These are phyloP conservation scores for Apogon hyalosoma DNA, from an alignment of 2,797 vertebrate species.

Conservation along the genomic window DNA sequence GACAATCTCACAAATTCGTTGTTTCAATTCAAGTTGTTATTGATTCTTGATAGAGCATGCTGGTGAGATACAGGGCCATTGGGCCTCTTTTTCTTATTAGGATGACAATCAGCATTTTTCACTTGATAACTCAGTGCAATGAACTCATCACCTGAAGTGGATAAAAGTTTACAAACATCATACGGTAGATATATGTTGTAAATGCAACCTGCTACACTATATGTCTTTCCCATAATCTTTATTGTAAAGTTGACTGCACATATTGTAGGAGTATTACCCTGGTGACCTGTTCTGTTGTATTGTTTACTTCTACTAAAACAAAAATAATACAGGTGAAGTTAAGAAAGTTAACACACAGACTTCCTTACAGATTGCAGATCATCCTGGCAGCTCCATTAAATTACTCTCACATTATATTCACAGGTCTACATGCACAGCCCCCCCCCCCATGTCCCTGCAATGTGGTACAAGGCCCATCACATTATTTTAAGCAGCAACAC, in stretches of 20 bases:
- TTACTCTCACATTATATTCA: neutral
- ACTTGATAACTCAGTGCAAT: neutral
- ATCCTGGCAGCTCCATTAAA: neutral
- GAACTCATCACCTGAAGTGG: neutral
- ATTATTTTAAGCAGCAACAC: slow-evolving; percentile 61
- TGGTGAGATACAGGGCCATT: too few species aligned
- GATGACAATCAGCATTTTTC: neutral
- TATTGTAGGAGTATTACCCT: too few species aligned
- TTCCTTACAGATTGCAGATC: neutral
- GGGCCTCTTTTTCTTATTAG: neutral
- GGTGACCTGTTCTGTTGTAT: too few species aligned
- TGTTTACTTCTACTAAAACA: neutral
- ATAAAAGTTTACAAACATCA: slow-evolving; percentile 8
- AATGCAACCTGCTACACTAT: too few species aligned
- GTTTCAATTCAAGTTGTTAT: too few species aligned
- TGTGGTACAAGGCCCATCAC: slow-evolving; percentile 51
- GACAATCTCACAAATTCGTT: too few species aligned
- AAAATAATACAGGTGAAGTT: neutral
- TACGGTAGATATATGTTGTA: too few species aligned
- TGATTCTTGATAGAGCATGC: too few species aligned
- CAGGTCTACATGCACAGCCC: slow-evolving; percentile 8
- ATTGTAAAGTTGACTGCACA: too few species aligned
- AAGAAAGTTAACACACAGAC: neutral
- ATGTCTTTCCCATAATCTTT: too few species aligned
- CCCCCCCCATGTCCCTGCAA: slow-evolving; percentile 35